Evolutionary conservation across 1,140 invertebrate genomes (phyloP), one percentile per base, ranked within the genome.

Genomic region (Lasioglossum baleicum): DNA sequence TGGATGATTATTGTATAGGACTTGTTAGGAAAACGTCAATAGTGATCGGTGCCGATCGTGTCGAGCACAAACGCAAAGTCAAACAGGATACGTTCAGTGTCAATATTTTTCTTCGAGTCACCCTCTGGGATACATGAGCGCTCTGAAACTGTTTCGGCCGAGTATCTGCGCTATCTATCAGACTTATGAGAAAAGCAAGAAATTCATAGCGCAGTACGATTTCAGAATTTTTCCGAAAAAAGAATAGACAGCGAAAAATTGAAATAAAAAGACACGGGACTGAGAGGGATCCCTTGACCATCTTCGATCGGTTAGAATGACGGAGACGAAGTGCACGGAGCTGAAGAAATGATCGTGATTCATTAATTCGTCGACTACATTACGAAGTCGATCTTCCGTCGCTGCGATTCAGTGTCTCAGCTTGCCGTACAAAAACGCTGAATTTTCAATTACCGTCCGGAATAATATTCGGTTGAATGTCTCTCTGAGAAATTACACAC

Each of bases 91-190:
- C 31, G 20, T 53, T 60, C 51, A 20, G 2, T 11, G 67, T 63
- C 44, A 60, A 74, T 80, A 75, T 80, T 80, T 75, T 72, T 60
- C 71, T 51, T 26, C 71, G 48, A 31, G 10, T 15, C 26, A 26
- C 61, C 22, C 64, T 7, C n/a, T 7, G 2, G 2, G 51, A 58
- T 40, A 60, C 53, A 79, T 48, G 35, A 70, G 7, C 15, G 17
- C 44, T 31, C 7, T 20, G n/a, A 53, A 61, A 67, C 72, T 15
- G 5, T 74, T 66, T 61, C 40, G 26, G 40, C 68, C 7, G 11
- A 61, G 31, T 80, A 58, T 31, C n/a, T 42, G 1, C 51, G 48
- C 3, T 56, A 35, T 42, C 75, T 8, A 42, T 31, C 3, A 1
- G 22, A 35, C 40, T 22, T 0, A 3, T 22, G 26, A 73, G 31